Percentiles rank a stretch among this genome's conserved stretches.
phyloP scores from a whole-genome alignment of 1,140 invertebrate species.

The Drosophila pseudoobscura region DNA sequence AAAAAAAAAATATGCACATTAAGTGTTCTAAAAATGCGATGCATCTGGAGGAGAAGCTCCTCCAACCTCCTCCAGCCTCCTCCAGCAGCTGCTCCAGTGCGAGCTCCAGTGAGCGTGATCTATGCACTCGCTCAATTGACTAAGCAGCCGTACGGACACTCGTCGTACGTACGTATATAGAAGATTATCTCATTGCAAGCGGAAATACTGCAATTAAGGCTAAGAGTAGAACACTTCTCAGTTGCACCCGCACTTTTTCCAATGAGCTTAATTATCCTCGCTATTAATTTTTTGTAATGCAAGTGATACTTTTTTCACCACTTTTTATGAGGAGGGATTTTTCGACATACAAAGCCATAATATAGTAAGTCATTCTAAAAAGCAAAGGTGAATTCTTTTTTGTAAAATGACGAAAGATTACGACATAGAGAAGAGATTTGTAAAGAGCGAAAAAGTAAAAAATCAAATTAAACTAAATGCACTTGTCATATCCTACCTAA shows the following conservation, averaged over 20 bases:
- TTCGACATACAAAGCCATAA: neutral
- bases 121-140: conserved; percentile 54
- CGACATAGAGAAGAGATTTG: too few species aligned
- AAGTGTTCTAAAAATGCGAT: conserved; percentile 41
- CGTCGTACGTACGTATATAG: conserved; percentile 26
- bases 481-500: too few species aligned
- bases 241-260: conserved; percentile 13
- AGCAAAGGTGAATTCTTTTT: too few species aligned
- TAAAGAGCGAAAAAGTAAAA: too few species aligned
- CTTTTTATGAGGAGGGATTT: conserved; percentile 5
- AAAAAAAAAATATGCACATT: conserved; percentile 23
- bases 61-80: neutral
- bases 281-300: conserved; percentile 37
- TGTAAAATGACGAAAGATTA: too few species aligned
- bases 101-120: conserved; percentile 41
- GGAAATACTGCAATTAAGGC: conserved; percentile 77
- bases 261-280: conserved; percentile 28
- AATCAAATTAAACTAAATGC: too few species aligned
- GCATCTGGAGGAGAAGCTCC: neutral
- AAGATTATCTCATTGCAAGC: conserved; percentile 77
- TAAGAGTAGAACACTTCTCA: conserved; percentile 40
- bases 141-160: conserved; percentile 17
- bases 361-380: too few species aligned
- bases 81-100: neutral
- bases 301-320: conserved; percentile 1